These are phyloP conservation scores for Peromyscus melanophrys DNA, from an alignment of 2,797 vertebrate genomes.

Conservation along the genomic window DNA sequence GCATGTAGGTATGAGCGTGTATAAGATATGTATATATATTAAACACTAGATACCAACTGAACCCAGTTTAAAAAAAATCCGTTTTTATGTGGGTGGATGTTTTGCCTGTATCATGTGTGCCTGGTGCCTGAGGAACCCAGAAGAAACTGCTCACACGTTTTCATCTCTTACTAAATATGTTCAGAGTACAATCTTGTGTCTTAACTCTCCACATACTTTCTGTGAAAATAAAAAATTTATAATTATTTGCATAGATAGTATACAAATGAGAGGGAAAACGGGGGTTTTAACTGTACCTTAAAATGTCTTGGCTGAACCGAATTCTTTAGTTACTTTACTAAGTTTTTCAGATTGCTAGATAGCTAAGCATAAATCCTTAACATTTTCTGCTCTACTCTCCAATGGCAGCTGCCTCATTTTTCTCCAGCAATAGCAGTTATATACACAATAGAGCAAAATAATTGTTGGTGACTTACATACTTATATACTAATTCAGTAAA, in stretches of 20 bases:
- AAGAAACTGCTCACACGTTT: constrained; percentile 4
- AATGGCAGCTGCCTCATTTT: not conserved
- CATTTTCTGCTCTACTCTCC: not conserved
- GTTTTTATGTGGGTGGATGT: not conserved
- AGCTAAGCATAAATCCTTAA: constrained; percentile 7
- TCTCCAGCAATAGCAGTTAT: constrained; percentile 43
- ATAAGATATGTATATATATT: not conserved
- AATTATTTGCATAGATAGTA: not conserved
- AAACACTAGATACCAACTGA: constrained; percentile 18
- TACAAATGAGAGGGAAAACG: constrained; percentile 7
- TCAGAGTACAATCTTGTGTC: constrained; percentile 14
- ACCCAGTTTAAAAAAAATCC: not conserved
- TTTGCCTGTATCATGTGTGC: not conserved
- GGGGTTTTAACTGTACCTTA: constrained; percentile 27
- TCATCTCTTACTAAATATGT: not conserved
- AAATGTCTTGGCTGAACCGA: not conserved
- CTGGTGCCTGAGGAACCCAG: not conserved
- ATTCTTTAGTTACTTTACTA: constrained; percentile 47
- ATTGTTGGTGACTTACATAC: not conserved
- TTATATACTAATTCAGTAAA: constrained; percentile 31
- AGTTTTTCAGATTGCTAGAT: constrained; percentile 37
- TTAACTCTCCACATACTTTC: constrained; percentile 24
- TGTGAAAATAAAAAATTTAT: constrained; percentile 20
- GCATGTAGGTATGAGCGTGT: not conserved
- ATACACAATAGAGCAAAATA: constrained; percentile 2